Conservation (phyloP, 2,113 vertebrate genomes). For the Calyptomena viridis region DNA sequence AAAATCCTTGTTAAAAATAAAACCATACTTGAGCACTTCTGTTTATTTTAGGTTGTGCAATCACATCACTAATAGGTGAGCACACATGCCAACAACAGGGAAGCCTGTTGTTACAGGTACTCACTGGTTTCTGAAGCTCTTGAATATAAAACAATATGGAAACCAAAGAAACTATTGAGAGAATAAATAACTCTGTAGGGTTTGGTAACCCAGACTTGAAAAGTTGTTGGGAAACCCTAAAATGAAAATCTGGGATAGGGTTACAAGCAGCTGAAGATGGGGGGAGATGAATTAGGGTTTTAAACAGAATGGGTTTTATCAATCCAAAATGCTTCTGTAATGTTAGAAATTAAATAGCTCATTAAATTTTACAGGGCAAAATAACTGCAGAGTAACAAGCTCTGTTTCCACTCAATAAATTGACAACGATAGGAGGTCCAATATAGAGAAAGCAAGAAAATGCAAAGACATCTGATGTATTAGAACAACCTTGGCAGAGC, state of each 20-base stretch:
- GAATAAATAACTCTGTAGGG: neutral
- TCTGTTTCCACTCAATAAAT: conserved; percentile 11
- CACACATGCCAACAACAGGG: neutral
- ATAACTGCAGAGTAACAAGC: neutral
- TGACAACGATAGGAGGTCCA: neutral
- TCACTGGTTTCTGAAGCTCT: neutral
- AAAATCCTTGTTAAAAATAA: neutral
- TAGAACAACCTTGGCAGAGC: neutral
- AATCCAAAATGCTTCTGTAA: neutral
- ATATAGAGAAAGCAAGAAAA: neutral
- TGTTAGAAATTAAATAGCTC: neutral
- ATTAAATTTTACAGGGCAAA: conserved; percentile 1
- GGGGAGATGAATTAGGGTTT: neutral
- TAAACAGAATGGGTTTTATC: neutral
- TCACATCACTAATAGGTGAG: neutral
- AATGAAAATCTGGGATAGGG: neutral
- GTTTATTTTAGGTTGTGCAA: neutral
- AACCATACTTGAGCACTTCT: neutral
- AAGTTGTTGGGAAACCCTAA: neutral
- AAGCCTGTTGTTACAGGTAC: neutral
- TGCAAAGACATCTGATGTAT: neutral
- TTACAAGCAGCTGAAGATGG: neutral
- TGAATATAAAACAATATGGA: neutral
- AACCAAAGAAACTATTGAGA: neutral
- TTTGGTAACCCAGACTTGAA: neutral